A percentile compares a stretch with the other conserved stretches of the same genome.
Evolutionary conservation across 2,888 invertebrate species (phyloP).

Genomic region (Andrena praecox): DNA sequence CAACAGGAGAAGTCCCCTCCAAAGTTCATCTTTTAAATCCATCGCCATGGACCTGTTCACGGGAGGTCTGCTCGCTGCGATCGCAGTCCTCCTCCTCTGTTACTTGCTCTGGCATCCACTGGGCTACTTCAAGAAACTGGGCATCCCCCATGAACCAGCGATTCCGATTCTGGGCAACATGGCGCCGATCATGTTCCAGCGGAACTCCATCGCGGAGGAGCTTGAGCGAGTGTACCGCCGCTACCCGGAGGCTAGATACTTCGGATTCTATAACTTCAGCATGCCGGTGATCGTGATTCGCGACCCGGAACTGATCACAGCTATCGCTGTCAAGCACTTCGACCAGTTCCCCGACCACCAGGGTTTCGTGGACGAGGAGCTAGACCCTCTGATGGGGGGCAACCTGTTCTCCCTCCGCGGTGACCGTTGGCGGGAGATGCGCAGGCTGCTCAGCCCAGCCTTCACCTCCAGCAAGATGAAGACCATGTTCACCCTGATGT

Average conservation of each 20-base stretch:
- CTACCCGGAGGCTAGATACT: constrained; percentile 63
- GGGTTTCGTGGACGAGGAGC: neutral
- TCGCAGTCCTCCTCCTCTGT: constrained; percentile 12
- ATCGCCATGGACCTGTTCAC: neutral
- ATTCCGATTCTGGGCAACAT: constrained; percentile 68
- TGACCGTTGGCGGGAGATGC: constrained; percentile 86
- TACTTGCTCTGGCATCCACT: neutral
- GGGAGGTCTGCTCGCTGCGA: neutral
- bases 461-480: constrained; percentile 87
- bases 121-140: constrained; percentile 52
- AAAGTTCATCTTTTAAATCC: too few species aligned
- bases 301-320: constrained; percentile 72
- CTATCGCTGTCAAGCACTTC: constrained; percentile 71
- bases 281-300: constrained; percentile 67
- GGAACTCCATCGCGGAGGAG: constrained; percentile 22
- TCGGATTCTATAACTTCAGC: constrained; percentile 71
- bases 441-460: constrained; percentile 86
- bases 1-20: too few species aligned
- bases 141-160: constrained; percentile 56
- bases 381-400: constrained; percentile 68
- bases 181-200: constrained; percentile 47
- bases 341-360: constrained; percentile 64
- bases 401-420: constrained; percentile 77
- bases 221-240: constrained; percentile 53
- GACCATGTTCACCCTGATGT: constrained; percentile 86